Evolutionary conservation across 2,113 vertebrate species (phyloP).

Genomic region (Periophthalmodon schlosseri): DNA sequence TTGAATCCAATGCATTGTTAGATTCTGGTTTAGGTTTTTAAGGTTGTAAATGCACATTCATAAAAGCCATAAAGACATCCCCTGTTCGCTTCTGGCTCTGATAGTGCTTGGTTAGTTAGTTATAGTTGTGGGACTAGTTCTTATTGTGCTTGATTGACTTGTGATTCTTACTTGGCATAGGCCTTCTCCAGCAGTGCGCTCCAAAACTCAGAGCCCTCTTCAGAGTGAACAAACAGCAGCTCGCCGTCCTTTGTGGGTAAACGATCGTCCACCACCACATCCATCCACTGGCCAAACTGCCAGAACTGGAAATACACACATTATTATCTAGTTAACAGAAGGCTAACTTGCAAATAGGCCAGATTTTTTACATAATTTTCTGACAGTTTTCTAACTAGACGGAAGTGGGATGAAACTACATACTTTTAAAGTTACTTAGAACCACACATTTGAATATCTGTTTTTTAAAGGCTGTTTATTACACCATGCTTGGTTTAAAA

Average conservation of each 20-base stretch:
- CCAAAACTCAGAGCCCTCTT: slow-evolving; percentile 66
- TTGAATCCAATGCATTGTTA: background rate
- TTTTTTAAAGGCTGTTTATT: background rate
- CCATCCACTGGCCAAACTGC: slow-evolving; percentile 69
- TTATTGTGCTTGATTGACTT: background rate
- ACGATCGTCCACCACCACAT: slow-evolving; percentile 67
- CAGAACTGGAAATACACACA: slow-evolving; percentile 54
- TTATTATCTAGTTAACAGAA: background rate
- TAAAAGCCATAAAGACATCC: too few species aligned
- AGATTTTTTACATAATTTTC: background rate
- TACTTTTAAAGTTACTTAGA: background rate
- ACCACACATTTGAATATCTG: too few species aligned
- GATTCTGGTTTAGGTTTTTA: too few species aligned
- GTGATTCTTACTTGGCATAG: slow-evolving; percentile 60
- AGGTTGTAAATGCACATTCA: too few species aligned
- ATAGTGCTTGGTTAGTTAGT: too few species aligned
- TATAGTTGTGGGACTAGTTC: background rate
- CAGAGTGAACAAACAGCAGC: slow-evolving; percentile 61
- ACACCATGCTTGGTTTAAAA: background rate
- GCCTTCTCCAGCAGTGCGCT: slow-evolving; percentile 83
- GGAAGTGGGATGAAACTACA: background rate
- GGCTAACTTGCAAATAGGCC: too few species aligned
- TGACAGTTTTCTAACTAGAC: background rate
- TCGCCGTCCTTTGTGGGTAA: slow-evolving; percentile 43
- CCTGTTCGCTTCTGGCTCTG: too few species aligned